A percentile compares a stretch with the other conserved stretches of the same genome.
Conservation (phyloP, 2,888 invertebrate genomes). For the Mechanitis mazaeus region DNA sequence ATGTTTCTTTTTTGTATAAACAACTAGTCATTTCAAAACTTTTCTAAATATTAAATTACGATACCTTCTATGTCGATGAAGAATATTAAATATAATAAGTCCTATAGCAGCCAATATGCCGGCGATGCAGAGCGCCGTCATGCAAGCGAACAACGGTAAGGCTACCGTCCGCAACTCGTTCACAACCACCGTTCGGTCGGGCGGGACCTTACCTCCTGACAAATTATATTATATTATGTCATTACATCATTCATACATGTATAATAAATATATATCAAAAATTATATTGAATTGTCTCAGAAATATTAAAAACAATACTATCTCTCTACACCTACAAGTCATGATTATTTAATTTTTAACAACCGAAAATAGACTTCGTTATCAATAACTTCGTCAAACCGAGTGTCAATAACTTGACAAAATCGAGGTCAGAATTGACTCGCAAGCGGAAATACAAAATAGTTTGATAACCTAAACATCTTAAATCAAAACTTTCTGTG, state of each 20-base stretch:
- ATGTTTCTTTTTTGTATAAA: background rate
- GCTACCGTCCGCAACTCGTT: slow-evolving; percentile 91
- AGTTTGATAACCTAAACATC: background rate
- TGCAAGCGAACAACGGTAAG: slow-evolving; percentile 92
- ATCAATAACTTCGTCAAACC: too few species aligned
- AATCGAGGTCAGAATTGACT: too few species aligned
- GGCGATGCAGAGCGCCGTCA: slow-evolving; percentile 92
- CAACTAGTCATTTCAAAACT: background rate
- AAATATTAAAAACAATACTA: too few species aligned
- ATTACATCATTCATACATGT: too few species aligned
- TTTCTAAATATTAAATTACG: slow-evolving; percentile 20
- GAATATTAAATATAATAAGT: slow-evolving; percentile 93
- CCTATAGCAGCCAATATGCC: slow-evolving; percentile 91
- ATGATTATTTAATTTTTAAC: too few species aligned
- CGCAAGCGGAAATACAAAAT: background rate
- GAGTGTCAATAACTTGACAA: too few species aligned
- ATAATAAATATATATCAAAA: too few species aligned
- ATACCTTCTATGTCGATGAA: slow-evolving; percentile 94
- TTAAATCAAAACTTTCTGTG: slow-evolving; percentile 6
- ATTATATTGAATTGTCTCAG: too few species aligned
- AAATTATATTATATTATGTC: slow-evolving; percentile 6
- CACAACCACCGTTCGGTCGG: slow-evolving; percentile 94
- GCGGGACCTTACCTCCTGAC: slow-evolving; percentile 91
- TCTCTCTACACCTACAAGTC: too few species aligned
- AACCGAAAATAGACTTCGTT: too few species aligned